Evolutionary conservation across 1,140 invertebrate species (phyloP), one percentile per base, ranked within the genome.

Genomic region (Pseudomyrmex dendroicus): DNA sequence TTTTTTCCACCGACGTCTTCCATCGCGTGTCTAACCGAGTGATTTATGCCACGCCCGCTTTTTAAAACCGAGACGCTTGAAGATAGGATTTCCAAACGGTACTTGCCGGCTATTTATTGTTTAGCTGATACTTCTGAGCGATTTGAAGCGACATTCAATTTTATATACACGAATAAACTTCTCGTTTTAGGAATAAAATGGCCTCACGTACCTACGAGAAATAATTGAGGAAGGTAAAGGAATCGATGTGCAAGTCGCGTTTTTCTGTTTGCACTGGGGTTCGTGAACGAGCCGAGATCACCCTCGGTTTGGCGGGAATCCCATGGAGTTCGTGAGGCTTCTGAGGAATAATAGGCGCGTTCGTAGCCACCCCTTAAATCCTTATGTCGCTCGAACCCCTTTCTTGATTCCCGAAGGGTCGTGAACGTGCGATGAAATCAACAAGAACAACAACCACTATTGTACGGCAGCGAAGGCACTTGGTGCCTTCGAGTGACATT

Each of bases 381-480:
- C 92, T 91, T 91, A 89, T 87, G 85, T 91, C 91, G 90, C 91
- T 92, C 88, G 86, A 86, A 92, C 92, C 92, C 92, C 88, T 90
- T 35, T 88, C 84, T 86, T 84, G 84, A 92, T 91, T 90, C 91
- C 90, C 91, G 86, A 88, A 90, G 91, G 91, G 92, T 91, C 91
- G 89, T 88, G 90, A 88, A 93, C 91, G 91, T 93, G 92, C 90
- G 92, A 94, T 94, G 92, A 94, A 94, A 94, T 94, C 94, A 94
- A 94, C 93, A 93, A 92, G 93, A 94, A 94, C 93, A 94, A 94
- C 93, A 94, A 94, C 92, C 90, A 90, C 84, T 83, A 90, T 92
- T 93, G 89, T 91, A 84, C 72, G 82, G 63, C 59, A 84, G 74
- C 84, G 25, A 86, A 84, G 87, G 89, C 91, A 91, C 90, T 93